These are phyloP conservation scores for Salvelinus sp. DNA, from an alignment of 2,113 vertebrate genomes.

Conservation along the genomic window DNA sequence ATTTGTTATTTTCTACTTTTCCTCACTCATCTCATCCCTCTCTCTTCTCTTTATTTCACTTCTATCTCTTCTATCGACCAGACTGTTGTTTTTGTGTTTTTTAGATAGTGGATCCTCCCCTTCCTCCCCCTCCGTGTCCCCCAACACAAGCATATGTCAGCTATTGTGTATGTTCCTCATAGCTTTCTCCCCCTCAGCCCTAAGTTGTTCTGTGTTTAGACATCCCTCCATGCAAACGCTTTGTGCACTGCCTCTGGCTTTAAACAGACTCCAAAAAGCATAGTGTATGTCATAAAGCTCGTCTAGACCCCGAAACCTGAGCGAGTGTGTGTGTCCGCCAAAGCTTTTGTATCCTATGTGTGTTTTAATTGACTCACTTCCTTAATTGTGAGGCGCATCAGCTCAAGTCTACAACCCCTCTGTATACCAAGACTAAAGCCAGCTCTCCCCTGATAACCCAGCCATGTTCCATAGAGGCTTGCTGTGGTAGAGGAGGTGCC, in stretches of 20 bases:
- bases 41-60: constrained; percentile 52
- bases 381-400: constrained; percentile 70
- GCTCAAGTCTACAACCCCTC: constrained; percentile 66
- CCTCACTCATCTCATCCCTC: constrained; percentile 81
- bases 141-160: constrained; percentile 32
- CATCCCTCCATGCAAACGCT: constrained; percentile 72
- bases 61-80: constrained; percentile 23
- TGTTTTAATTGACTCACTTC: constrained; percentile 61
- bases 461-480: constrained; percentile 22
- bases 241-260: constrained; percentile 79
- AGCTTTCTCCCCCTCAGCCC: constrained; percentile 22
- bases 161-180: constrained; percentile 15
- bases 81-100: background rate
- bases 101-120: constrained; percentile 54
- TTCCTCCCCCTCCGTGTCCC: constrained; percentile 54
- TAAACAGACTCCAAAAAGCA: constrained; percentile 76
- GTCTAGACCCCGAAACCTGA: constrained; percentile 61
- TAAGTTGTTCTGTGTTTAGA: constrained; percentile 29
- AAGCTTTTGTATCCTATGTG: constrained; percentile 71
- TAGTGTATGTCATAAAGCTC: constrained; percentile 61
- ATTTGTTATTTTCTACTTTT: constrained; percentile 78
- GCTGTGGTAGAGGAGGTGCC: constrained; percentile 42
- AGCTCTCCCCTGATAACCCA: constrained; percentile 25
- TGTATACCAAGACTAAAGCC: constrained; percentile 73
- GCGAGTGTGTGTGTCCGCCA: constrained; percentile 52